Percentiles rank a stretch among this genome's conserved stretches.
Conservation (phyloP, 92 coral and sea anemone species). For the Epizoanthus stellaris region DNA sequence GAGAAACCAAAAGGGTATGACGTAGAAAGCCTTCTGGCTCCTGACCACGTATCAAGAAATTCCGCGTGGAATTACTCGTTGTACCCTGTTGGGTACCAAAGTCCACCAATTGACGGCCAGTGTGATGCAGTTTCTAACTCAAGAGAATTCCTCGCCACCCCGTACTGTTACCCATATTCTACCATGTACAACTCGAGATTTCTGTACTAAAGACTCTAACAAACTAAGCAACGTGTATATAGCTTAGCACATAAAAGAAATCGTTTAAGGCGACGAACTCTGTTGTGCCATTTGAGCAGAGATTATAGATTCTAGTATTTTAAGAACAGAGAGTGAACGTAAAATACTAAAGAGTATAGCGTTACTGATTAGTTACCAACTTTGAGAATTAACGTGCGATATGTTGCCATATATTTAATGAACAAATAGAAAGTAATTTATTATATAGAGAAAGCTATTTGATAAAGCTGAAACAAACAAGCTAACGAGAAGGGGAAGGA, state of each 20-base stretch:
- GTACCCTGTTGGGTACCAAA: neutral
- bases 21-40: conserved; percentile 34
- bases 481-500: conserved; percentile 35
- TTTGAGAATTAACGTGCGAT: neutral
- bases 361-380: too few relatives aligned
- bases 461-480: conserved; percentile 41
- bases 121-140: neutral
- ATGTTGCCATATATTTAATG: conserved; percentile 8
- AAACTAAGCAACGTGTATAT: neutral
- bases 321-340: neutral
- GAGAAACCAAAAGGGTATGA: conserved; percentile 38
- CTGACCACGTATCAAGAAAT: neutral
- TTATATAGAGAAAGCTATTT: conserved; percentile 30
- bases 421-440: conserved; percentile 27
- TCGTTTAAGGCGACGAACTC: neutral
- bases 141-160: neutral
- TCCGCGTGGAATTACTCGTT: neutral
- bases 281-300: neutral
- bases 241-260: neutral
- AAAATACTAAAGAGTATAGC: neutral
- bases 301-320: neutral
- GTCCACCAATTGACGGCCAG: neutral
- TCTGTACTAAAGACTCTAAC: neutral
- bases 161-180: conserved; percentile 15
- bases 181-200: conserved; percentile 19